Base-by-base conservation (phyloP, 2,113 vertebrate species). In the Paratilapia polleni region DNA sequence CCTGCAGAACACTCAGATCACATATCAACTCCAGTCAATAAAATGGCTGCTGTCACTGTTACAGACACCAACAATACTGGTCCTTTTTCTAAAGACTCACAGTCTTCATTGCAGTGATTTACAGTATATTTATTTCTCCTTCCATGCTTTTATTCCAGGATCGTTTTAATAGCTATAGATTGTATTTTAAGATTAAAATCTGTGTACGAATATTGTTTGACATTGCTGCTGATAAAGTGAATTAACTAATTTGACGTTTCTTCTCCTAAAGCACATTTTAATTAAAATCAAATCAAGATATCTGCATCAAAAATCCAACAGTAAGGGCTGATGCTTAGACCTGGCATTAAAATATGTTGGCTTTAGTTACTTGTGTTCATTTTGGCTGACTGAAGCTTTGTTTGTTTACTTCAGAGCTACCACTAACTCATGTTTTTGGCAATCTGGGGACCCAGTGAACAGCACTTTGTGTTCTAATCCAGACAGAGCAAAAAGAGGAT, bases 21-120 rank as follows among this genome's bases (percentile, higher is more conserved):
- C 87, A 90, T 95, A 91, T 94, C 94, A 85, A 89, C 73, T 83
- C 62, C 82, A 89, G 93, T 94, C 93, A 94, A 94, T 95, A 94
- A 90, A 92, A 61, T 56, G 90, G 86, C 93, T 90, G 86, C 93
- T 94, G 90, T 92, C 92, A 92, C 88, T 91, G 86, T 91, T 90
- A 88, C 87, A 88, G 73, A 92, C 93, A 89, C 89, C 87, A 88
- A 87, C 82, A 80, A 83, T 89, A 86, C 78, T 81, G 78, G 76
- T 84, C 75, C 56, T 52, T 77, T 88, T 80, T 85, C 84, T 80
- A 84, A 87, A 83, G 82, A 84, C 73, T 85, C 60, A 34, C 41
- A 87, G 81, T 54, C 34, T 70, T 61, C 85, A 70, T 77, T 38
- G 19, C 66, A 19, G 28, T 83, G 83, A 91, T 88, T 77, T 91